A percentile compares a stretch with the other conserved stretches of the same genome.
phyloP scores from a whole-genome alignment of 2,888 invertebrate species.

The Apotomis betuletana region DNA sequence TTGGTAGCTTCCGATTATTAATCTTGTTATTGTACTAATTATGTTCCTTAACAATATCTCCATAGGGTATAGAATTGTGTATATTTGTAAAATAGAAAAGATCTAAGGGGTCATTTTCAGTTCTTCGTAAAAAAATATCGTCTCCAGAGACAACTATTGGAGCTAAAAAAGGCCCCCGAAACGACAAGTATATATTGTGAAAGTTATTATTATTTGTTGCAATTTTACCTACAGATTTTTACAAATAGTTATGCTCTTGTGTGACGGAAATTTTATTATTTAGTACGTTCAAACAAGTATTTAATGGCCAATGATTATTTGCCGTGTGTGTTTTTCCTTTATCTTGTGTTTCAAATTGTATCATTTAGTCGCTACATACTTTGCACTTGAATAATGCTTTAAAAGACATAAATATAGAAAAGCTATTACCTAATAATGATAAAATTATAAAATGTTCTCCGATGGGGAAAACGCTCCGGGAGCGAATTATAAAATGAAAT shows the following conservation, averaged over 20 bases:
- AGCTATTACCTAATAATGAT: slow-evolving; percentile 45
- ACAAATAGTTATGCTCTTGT: slow-evolving; percentile 22
- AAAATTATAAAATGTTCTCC: slow-evolving; percentile 59
- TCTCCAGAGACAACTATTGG: too few relatives aligned
- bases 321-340: slow-evolving; percentile 36
- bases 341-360: slow-evolving; percentile 48
- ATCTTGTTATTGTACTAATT: slow-evolving; percentile 1
- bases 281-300: slow-evolving; percentile 19
- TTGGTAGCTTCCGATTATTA: slow-evolving; percentile 6
- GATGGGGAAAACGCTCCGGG: slow-evolving; percentile 60
- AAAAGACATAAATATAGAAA: slow-evolving; percentile 55
- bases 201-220: slow-evolving; percentile 37
- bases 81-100: slow-evolving; percentile 1
- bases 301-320: not conserved
- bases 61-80: slow-evolving; percentile 7
- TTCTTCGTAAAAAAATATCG: not conserved
- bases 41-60: slow-evolving; percentile 6
- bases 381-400: slow-evolving; percentile 49
- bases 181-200: slow-evolving; percentile 14
- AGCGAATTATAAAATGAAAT: slow-evolving; percentile 61
- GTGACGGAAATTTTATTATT: slow-evolving; percentile 29
- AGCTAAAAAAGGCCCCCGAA: not conserved
- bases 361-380: slow-evolving; percentile 27
- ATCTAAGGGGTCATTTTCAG: not conserved
- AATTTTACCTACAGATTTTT: slow-evolving; percentile 39